Evolutionary conservation across 2,113 vertebrate species (phyloP).

Genomic region (Hippopotamus amphibius): DNA sequence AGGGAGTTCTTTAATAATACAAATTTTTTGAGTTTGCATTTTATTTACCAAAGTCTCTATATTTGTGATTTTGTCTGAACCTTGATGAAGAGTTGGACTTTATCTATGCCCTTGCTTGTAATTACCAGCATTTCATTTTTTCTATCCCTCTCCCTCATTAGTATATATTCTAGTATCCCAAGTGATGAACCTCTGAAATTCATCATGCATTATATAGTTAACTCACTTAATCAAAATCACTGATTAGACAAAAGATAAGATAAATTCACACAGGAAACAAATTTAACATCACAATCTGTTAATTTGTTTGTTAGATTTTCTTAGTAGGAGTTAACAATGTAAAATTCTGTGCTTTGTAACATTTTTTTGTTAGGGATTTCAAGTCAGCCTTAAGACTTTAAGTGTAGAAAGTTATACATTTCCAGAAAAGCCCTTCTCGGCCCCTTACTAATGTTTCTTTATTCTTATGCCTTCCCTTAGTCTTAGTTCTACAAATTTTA

Average conservation of each 20-base stretch:
- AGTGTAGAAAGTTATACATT: not conserved
- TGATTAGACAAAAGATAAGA: not conserved
- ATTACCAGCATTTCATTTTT: not conserved
- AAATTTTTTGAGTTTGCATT: not conserved
- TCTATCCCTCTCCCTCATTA: not conserved
- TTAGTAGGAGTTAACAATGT: not conserved
- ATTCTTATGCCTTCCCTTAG: not conserved
- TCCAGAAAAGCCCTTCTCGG: not conserved
- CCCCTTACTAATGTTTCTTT: not conserved
- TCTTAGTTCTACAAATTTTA: not conserved
- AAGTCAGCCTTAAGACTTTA: not conserved
- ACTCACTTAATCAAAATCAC: not conserved
- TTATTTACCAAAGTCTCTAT: not conserved
- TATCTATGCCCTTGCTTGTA: not conserved
- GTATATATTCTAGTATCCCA: not conserved
- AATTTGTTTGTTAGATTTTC: not conserved
- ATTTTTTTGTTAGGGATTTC: constrained; percentile 5
- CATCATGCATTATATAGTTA: not conserved
- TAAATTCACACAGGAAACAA: not conserved
- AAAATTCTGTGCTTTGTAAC: not conserved
- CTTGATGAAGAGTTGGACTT: not conserved
- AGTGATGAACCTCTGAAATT: not conserved
- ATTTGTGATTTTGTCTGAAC: not conserved
- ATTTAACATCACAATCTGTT: not conserved
- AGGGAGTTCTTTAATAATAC: not conserved